These are phyloP conservation scores for Siniperca obscura DNA, from an alignment of 2,797 vertebrate species.

Conservation along the genomic window DNA sequence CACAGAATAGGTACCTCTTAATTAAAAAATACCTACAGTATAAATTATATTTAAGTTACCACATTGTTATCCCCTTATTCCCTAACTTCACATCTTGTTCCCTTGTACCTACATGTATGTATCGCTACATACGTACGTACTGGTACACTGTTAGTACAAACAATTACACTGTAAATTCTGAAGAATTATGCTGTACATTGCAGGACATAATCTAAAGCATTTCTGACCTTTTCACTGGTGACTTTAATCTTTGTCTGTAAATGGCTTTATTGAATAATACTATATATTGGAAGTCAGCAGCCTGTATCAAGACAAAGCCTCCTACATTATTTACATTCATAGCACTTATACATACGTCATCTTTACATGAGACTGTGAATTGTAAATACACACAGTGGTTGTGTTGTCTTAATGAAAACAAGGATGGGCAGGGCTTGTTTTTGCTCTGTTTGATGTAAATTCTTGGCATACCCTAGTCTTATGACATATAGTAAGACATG, in stretches of 20 bases:
- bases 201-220: too few relatives aligned
- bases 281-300: neutral
- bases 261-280: neutral
- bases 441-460: slow-evolving; percentile 6
- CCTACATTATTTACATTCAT: neutral
- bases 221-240: neutral
- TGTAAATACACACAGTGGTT: slow-evolving; percentile 11
- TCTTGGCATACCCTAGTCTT: neutral
- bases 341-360: neutral
- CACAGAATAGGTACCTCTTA: neutral
- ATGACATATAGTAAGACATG: neutral
- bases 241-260: neutral
- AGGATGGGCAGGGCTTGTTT: neutral
- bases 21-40: neutral
- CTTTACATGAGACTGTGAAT: neutral
- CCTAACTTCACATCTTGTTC: too few relatives aligned
- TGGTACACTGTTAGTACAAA: too few relatives aligned
- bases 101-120: too few relatives aligned
- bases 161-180: too few relatives aligned
- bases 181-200: too few relatives aligned
- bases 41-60: too few relatives aligned
- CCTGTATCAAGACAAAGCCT: neutral
- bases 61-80: too few relatives aligned
- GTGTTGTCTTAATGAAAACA: neutral
- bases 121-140: too few relatives aligned